Percentiles rank a stretch among this genome's conserved stretches.
Evolutionary conservation across 2,113 vertebrate genomes (phyloP).

Genomic region (Ornithorhynchus anatinus): DNA sequence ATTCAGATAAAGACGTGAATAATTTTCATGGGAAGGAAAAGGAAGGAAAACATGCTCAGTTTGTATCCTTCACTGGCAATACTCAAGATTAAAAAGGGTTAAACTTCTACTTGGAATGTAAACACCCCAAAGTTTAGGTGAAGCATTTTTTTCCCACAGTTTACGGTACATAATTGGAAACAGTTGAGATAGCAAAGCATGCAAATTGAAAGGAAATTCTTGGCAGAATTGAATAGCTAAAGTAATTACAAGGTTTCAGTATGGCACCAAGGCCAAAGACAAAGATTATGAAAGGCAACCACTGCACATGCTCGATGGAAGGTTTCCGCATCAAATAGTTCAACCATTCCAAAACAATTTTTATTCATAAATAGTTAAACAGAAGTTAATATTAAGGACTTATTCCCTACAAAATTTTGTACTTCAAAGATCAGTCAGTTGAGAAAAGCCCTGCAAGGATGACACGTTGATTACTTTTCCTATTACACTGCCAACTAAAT

Average conservation of each 20-base stretch:
- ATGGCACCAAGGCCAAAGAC: not conserved
- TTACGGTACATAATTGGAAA: slow-evolving; percentile 19
- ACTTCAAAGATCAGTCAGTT: slow-evolving; percentile 15
- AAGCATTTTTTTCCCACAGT: not conserved
- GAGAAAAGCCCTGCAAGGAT: not conserved
- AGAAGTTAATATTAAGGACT: not conserved
- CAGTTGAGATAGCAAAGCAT: slow-evolving; percentile 9
- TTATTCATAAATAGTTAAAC: slow-evolving; percentile 23
- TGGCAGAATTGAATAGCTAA: not conserved
- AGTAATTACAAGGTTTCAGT: slow-evolving; percentile 35
- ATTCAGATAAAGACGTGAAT: too few relatives aligned
- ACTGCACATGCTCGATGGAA: slow-evolving; percentile 9
- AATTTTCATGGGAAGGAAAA: too few relatives aligned
- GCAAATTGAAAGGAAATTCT: slow-evolving; percentile 36
- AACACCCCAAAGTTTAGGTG: not conserved
- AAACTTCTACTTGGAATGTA: too few relatives aligned
- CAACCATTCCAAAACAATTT: slow-evolving; percentile 1
- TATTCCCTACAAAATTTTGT: not conserved
- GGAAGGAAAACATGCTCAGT: too few relatives aligned
- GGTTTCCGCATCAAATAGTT: slow-evolving; percentile 8
- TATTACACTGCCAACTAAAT: slow-evolving; percentile 16
- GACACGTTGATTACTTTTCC: slow-evolving; percentile 2
- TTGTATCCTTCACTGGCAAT: too few relatives aligned
- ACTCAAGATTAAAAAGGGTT: too few relatives aligned
- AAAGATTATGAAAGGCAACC: not conserved